Evolutionary conservation across 2,797 vertebrate species (phyloP).

Genomic region (Phoxinus dragarum): DNA sequence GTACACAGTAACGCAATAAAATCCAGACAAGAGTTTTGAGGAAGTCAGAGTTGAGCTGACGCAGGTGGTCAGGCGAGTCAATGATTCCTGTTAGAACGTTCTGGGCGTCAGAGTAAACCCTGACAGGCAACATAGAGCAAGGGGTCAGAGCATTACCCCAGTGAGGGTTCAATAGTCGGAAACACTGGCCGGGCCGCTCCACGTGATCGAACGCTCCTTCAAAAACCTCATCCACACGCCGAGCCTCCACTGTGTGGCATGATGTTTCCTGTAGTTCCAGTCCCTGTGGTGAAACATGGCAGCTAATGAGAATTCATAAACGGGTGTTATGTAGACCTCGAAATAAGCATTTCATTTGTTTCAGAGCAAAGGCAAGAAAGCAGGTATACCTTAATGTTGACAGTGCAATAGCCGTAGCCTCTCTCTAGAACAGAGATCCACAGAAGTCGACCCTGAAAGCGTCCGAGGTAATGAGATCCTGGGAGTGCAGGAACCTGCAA

Average conservation of each 20-base stretch:
- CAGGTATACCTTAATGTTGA: constrained; percentile 92
- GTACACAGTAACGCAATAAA: constrained; percentile 87
- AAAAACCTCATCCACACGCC: constrained; percentile 94
- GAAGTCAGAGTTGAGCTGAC: constrained; percentile 92
- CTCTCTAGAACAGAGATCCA: constrained; percentile 95
- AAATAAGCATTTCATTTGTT: neutral
- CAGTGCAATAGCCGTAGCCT: constrained; percentile 92
- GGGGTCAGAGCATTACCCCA: constrained; percentile 92
- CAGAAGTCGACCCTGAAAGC: constrained; percentile 94
- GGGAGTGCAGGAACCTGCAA: constrained; percentile 85
- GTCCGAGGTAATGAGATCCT: constrained; percentile 94
- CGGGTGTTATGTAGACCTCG: neutral
- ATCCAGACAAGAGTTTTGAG: constrained; percentile 93
- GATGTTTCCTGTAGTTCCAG: constrained; percentile 97
- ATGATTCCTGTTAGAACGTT: constrained; percentile 94
- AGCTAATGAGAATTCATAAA: neutral
- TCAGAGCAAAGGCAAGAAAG: neutral
- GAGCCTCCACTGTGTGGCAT: constrained; percentile 95
- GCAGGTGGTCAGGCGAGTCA: constrained; percentile 92
- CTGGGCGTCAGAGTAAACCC: constrained; percentile 91
- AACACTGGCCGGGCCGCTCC: constrained; percentile 74
- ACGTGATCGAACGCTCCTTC: constrained; percentile 89
- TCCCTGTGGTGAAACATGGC: constrained; percentile 78
- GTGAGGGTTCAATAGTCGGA: constrained; percentile 86
- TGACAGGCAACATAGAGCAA: constrained; percentile 85